phyloP scores from a whole-genome alignment of 2,113 vertebrate species.

The Podarcis cretensis region DNA sequence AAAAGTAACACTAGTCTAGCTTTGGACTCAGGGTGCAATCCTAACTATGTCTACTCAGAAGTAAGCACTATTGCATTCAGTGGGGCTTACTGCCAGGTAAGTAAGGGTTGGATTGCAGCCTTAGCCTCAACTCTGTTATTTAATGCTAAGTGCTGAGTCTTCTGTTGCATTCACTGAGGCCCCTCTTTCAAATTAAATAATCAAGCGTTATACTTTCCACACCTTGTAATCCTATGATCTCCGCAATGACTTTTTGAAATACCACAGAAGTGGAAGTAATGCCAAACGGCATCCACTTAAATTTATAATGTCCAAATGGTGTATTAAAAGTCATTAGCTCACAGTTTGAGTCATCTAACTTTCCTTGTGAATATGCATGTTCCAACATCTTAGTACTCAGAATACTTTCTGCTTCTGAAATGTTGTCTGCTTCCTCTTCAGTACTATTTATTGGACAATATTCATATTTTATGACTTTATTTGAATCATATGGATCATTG shows the following conservation, averaged over 20 bases:
- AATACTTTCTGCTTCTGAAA: conserved; percentile 17
- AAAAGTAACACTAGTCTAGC: background rate
- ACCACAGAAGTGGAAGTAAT: background rate
- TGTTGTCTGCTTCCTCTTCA: conserved; percentile 8
- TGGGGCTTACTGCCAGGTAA: no score
- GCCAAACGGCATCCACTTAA: conserved; percentile 32
- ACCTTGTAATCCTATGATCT: conserved; percentile 35
- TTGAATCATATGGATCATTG: conserved; percentile 42
- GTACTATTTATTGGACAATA: conserved; percentile 12
- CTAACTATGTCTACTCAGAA: no score
- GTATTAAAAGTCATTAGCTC: conserved; percentile 15
- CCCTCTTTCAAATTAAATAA: conserved; percentile 29
- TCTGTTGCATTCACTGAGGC: background rate
- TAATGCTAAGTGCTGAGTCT: background rate
- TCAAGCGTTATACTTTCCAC: conserved; percentile 13
- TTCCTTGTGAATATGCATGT: background rate
- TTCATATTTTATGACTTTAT: conserved; percentile 36
- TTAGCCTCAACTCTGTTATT: background rate
- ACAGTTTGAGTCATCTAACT: conserved; percentile 12
- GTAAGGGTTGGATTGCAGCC: no score
- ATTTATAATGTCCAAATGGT: conserved; percentile 12
- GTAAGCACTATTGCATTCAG: no score
- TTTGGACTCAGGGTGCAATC: background rate
- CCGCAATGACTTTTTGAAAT: conserved; percentile 31
- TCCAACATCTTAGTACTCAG: conserved; percentile 7